These are phyloP conservation scores for Lapara coniferarum DNA, from an alignment of 2,888 invertebrate genomes.

Conservation along the genomic window DNA sequence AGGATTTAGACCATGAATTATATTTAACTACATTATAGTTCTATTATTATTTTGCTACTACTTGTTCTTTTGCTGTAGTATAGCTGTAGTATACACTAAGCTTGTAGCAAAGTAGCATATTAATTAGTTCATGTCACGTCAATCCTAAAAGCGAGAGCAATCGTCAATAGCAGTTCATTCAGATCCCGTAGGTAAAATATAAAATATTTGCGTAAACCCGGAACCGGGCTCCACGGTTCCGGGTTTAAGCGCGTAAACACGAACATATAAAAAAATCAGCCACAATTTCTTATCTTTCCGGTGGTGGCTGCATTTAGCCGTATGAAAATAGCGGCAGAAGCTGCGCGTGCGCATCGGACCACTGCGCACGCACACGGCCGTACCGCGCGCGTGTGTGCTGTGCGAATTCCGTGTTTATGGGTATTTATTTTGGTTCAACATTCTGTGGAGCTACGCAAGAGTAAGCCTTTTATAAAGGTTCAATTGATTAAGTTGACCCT, in stretches of 20 bases:
- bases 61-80: no score
- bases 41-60: no score
- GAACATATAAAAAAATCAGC: slow-evolving; percentile 36
- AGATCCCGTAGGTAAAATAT: no score
- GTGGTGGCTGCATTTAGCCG: slow-evolving; percentile 70
- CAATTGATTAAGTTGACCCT: background rate
- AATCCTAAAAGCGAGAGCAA: no score
- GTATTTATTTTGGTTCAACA: slow-evolving; percentile 55
- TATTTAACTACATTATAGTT: no score
- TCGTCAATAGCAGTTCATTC: no score
- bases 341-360: slow-evolving; percentile 57
- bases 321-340: slow-evolving; percentile 67
- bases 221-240: no score
- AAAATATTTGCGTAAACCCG: background rate
- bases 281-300: slow-evolving; percentile 61
- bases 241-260: background rate
- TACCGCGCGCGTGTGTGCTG: slow-evolving; percentile 63
- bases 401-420: slow-evolving; percentile 66
- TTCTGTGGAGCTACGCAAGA: slow-evolving; percentile 27
- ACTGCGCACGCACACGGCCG: slow-evolving; percentile 61
- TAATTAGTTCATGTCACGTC: no score
- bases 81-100: no score
- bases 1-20: no score
- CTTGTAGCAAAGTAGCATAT: no score
- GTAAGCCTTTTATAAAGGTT: slow-evolving; percentile 30